Base-by-base conservation (phyloP, 2,113 vertebrate genomes). In the Dipodomys ordii region DNA sequence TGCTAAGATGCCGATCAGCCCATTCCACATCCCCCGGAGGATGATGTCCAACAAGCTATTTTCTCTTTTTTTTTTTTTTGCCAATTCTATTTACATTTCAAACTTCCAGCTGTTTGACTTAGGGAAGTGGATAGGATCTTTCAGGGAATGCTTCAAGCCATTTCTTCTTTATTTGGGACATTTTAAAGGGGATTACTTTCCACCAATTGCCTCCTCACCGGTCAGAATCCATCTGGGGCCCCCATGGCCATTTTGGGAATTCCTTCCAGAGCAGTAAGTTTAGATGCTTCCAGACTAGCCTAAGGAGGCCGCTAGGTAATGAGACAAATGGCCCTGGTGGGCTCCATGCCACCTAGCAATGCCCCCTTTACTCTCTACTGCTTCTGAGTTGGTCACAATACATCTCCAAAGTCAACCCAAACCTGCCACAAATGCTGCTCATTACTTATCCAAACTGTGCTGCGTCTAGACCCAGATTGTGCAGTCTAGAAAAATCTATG, bases 301-400 rank as follows among this genome's bases (percentile, higher is more conserved):
- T 71, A 39, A 89, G 46, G 57, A 62, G 44, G 23, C 2, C n/a
- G 76, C 62, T 80, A 49, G 64, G 32, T 46, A 39, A 28, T 78
- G 62, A 92, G 65, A 87, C 78, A 69, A 91, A 69, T 0, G 6
- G 65, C 64, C 53, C 85, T 92, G 92, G 49, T 49, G 39, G 62
- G 79, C 49, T 83, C 79, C 86, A 86, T 87, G 16, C 3, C 12
- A 73, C 71, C 71, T 65, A 28, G 83, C 60, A 67, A 22, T 3
- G 6, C 19, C 27, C 10, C 18, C 19, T 12, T 28, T 23, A 35
- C 9, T 23, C 16, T n/a, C 44, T 30, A 13, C 80, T 60, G 76
- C 83, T 83, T 83, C 92, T 67, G 77, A 95, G 86, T 11, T 19
- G 8, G 32, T 72, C 72, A 88, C 53, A 87, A 27, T 62, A 69